Conservation (phyloP, 2,888 invertebrate genomes). For the Sminthurinus aureus region DNA sequence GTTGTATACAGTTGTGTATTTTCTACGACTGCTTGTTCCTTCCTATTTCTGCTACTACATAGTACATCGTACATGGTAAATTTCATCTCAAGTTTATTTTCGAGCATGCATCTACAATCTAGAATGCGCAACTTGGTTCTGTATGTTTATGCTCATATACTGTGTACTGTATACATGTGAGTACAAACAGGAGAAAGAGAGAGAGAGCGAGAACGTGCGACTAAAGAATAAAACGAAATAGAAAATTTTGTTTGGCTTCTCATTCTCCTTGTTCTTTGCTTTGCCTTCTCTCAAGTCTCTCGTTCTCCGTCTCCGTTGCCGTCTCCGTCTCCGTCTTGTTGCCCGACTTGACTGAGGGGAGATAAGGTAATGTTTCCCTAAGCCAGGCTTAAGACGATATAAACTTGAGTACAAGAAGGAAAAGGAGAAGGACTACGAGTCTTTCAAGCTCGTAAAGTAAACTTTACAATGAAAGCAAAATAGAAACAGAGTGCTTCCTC, state of each 20-base stretch:
- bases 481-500: conserved; percentile 24
- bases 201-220: conserved; percentile 3
- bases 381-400: conserved; percentile 31
- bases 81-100: too few relatives aligned
- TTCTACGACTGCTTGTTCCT: too few relatives aligned
- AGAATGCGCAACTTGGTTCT: too few relatives aligned
- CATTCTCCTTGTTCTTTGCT: too few relatives aligned
- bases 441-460: conserved; percentile 29
- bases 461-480: conserved; percentile 33
- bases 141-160: background rate
- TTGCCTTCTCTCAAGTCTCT: too few relatives aligned
- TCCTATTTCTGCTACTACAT: too few relatives aligned
- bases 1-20: too few relatives aligned
- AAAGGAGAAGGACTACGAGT: background rate
- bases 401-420: conserved; percentile 8
- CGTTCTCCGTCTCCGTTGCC: too few relatives aligned
- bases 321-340: too few relatives aligned
- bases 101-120: too few relatives aligned
- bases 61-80: too few relatives aligned
- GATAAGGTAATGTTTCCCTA: conserved; percentile 36
- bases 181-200: background rate
- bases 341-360: conserved; percentile 8
- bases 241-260: conserved; percentile 15
- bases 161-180: background rate
- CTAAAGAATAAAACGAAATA: conserved; percentile 22